Percentiles rank a stretch among this genome's conserved stretches.
phyloP scores from a whole-genome alignment of 2,113 vertebrate genomes.

The Istiophorus platypterus region DNA sequence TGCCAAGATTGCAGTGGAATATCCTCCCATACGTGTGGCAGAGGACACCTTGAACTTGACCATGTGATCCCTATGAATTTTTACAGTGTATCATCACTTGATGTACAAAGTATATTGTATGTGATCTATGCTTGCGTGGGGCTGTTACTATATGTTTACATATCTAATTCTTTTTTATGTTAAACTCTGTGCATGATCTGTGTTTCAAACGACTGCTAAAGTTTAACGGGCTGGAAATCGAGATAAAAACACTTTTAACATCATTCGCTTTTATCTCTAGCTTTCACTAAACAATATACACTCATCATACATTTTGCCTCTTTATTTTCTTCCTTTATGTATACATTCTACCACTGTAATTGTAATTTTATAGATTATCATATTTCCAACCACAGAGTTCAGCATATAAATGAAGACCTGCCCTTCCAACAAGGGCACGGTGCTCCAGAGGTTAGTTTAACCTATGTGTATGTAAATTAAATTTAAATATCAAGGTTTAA shows the following conservation, averaged over 20 bases:
- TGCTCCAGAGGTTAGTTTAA: neutral
- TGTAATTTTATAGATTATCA: neutral
- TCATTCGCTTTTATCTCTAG: neutral
- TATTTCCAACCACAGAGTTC: neutral
- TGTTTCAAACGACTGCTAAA: neutral
- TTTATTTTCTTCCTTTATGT: neutral
- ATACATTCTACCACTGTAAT: neutral
- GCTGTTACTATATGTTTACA: too few relatives aligned
- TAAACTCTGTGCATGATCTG: too few relatives aligned
- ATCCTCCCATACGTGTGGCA: too few relatives aligned
- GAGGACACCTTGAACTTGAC: too few relatives aligned
- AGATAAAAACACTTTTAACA: neutral
- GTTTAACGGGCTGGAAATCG: neutral
- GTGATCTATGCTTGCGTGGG: too few relatives aligned
- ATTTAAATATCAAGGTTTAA: slow-evolving; percentile 8
- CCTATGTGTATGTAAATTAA: neutral
- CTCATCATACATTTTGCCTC: neutral
- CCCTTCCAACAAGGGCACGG: neutral
- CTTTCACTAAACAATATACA: neutral
- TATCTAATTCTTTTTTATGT: too few relatives aligned
- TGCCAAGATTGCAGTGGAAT: too few relatives aligned
- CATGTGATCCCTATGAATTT: too few relatives aligned
- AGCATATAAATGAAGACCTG: neutral
- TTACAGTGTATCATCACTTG: too few relatives aligned
- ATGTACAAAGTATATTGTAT: too few relatives aligned